phyloP scores from a whole-genome alignment of 2,797 vertebrate genomes.

The Borostomias antarcticus region DNA sequence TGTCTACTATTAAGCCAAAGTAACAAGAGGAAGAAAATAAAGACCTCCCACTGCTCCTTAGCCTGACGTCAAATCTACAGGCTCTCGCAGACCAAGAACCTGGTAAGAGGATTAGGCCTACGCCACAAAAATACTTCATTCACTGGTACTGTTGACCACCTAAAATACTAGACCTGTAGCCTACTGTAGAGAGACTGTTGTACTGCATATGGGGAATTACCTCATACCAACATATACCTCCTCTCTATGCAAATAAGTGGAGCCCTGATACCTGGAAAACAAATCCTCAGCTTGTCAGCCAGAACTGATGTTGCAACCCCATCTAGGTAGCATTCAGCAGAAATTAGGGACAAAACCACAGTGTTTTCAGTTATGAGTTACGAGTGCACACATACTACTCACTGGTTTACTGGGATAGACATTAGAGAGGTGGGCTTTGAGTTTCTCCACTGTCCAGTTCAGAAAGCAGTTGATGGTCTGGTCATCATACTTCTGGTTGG shows the following conservation, averaged over 20 bases:
- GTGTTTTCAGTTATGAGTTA: background rate
- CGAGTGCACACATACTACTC: conserved; percentile 57
- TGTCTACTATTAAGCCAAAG: conserved; percentile 28
- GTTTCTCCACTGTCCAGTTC: conserved; percentile 92
- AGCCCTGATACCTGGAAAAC: too few relatives aligned
- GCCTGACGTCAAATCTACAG: conserved; percentile 25
- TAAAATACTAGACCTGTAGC: background rate
- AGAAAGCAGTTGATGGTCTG: conserved; percentile 91
- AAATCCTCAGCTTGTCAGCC: too few relatives aligned
- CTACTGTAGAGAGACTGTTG: background rate
- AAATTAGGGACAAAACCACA: background rate
- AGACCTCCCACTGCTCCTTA: conserved; percentile 15
- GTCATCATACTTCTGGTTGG: conserved; percentile 95
- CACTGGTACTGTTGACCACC: background rate
- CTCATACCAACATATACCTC: too few relatives aligned
- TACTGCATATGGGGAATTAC: too few relatives aligned
- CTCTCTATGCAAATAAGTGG: too few relatives aligned
- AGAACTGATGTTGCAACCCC: background rate
- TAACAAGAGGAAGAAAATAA: conserved; percentile 31
- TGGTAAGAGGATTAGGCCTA: background rate
- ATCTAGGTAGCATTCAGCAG: background rate
- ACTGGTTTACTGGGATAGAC: conserved; percentile 95
- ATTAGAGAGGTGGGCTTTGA: conserved; percentile 88
- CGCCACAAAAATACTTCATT: background rate
- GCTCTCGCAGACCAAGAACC: background rate